These are phyloP conservation scores for Silurus lanzhouensis DNA, from an alignment of 2,797 vertebrate species.

Conservation along the genomic window DNA sequence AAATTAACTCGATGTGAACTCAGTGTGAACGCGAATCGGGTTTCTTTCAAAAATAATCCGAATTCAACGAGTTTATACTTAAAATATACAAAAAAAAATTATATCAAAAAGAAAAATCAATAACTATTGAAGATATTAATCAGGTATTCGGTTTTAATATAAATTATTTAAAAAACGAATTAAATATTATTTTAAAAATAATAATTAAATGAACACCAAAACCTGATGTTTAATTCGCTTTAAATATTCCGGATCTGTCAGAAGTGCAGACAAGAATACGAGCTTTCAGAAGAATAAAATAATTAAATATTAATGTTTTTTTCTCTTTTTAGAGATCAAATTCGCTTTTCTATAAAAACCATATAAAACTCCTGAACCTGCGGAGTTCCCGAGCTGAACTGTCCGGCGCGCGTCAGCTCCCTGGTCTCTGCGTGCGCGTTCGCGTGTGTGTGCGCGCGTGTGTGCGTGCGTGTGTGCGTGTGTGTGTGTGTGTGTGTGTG, in stretches of 20 bases:
- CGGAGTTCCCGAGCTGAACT: background rate
- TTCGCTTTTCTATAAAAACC: background rate
- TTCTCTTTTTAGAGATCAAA: background rate
- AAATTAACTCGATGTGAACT: background rate
- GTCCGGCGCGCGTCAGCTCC: background rate
- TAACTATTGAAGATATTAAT: background rate
- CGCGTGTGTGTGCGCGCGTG: background rate
- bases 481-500: background rate
- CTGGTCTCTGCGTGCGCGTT: background rate
- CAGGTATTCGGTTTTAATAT: background rate
- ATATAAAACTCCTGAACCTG: constrained; percentile 8
- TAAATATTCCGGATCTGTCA: background rate
- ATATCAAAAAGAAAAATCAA: too few relatives aligned
- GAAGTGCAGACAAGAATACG: background rate
- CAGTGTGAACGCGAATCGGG: background rate
- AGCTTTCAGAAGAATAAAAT: background rate
- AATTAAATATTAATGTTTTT: background rate
- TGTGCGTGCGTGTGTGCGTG: background rate
- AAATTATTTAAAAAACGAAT: constrained; percentile 12
- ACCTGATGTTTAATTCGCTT: constrained; percentile 4
- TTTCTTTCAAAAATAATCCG: background rate
- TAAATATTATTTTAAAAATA: background rate
- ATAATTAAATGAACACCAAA: constrained; percentile 12
- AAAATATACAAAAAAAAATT: background rate
- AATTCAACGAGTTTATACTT: background rate